Conservation (phyloP, 2,797 vertebrate genomes). For the Tapera naevia region DNA sequence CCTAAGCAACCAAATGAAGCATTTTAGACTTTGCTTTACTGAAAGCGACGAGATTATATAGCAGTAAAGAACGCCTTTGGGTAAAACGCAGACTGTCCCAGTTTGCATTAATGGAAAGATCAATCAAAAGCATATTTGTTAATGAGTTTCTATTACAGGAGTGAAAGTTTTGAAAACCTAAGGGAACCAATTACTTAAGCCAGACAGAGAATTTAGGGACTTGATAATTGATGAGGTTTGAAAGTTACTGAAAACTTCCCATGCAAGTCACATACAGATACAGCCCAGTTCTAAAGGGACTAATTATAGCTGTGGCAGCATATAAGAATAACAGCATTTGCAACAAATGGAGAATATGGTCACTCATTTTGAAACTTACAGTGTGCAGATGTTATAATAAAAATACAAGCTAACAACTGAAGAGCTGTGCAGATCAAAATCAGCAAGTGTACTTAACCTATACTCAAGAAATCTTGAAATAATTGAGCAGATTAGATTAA, state of each 20-base stretch:
- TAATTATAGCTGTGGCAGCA: background rate
- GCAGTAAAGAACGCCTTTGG: background rate
- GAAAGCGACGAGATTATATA: background rate
- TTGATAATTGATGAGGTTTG: background rate
- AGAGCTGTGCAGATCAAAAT: background rate
- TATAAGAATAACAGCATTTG: background rate
- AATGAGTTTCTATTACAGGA: background rate
- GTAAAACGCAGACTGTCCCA: background rate
- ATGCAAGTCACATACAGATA: background rate
- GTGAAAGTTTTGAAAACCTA: background rate
- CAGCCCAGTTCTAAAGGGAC: background rate
- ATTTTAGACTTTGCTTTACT: background rate
- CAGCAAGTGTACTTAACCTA: background rate
- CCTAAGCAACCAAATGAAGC: background rate
- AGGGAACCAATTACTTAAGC: slow-evolving; percentile 3
- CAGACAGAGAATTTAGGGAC: background rate
- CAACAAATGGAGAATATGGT: background rate
- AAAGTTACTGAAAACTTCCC: background rate
- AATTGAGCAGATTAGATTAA: background rate
- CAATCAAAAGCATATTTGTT: background rate
- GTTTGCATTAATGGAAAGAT: background rate
- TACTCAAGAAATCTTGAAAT: background rate
- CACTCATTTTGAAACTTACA: background rate
- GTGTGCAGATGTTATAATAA: background rate
- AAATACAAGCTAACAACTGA: background rate